Evolutionary conservation across 2,888 invertebrate species (phyloP).

Genomic region (Thereva unica): DNA sequence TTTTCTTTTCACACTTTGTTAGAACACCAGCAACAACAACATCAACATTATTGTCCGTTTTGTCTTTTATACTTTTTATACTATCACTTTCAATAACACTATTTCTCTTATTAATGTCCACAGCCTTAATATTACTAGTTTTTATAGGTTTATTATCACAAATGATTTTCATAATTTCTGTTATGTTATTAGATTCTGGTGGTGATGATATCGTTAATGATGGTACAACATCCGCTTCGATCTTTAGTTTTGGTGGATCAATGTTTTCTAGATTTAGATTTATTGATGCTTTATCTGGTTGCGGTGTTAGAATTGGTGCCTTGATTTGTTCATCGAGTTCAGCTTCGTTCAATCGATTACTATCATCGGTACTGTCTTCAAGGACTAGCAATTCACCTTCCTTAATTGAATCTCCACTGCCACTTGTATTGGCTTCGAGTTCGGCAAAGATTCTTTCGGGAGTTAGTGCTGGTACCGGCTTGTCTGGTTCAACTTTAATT

Average conservation of each 20-base stretch:
- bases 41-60: background rate
- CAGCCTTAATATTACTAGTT: conserved; percentile 32
- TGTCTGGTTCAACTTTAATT: background rate
- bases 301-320: background rate
- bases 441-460: background rate
- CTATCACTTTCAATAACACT: background rate
- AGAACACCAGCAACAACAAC: background rate
- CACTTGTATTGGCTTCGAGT: conserved; percentile 8
- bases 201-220: too few relatives aligned
- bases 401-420: conserved; percentile 35
- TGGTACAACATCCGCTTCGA: too few relatives aligned
- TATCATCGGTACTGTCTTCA: conserved; percentile 37
- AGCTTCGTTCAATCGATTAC: background rate
- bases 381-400: conserved; percentile 34
- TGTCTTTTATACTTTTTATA: conserved; percentile 12
- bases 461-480: background rate
- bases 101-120: conserved; percentile 18
- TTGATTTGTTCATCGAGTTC: background rate
- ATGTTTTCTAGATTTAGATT: background rate
- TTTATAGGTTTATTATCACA: conserved; percentile 18
- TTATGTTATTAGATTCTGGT: too few relatives aligned
- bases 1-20: too few relatives aligned
- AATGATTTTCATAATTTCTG: conserved; percentile 3
- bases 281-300: background rate
- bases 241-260: background rate